phyloP scores from a whole-genome alignment of 2,113 vertebrate genomes.

The Amphilophus citrinellus region DNA sequence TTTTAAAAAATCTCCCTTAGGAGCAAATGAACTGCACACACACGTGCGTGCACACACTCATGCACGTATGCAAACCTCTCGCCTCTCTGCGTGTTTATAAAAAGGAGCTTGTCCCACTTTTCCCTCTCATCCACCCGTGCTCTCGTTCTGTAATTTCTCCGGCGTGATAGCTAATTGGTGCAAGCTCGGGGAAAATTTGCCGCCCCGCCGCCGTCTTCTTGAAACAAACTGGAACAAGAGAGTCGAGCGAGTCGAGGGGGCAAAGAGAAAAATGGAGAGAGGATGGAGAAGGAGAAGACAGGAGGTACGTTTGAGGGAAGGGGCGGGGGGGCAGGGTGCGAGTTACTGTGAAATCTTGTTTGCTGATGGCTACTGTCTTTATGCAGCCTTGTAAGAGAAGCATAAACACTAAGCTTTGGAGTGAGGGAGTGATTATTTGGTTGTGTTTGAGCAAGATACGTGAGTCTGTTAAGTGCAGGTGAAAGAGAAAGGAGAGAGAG shows the following conservation, averaged over 20 bases:
- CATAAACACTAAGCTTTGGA: slow-evolving; percentile 30
- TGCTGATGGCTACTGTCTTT: slow-evolving; percentile 47
- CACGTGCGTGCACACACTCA: not conserved
- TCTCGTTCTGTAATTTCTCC: slow-evolving; percentile 66
- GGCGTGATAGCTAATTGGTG: slow-evolving; percentile 71
- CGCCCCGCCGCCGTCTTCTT: slow-evolving; percentile 4
- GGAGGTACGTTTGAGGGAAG: slow-evolving; percentile 59
- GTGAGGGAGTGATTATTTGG: slow-evolving; percentile 27
- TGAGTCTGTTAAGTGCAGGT: slow-evolving; percentile 33
- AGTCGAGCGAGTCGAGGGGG: slow-evolving; percentile 28
- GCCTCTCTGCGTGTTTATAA: slow-evolving; percentile 60
- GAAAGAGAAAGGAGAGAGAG: slow-evolving; percentile 11
- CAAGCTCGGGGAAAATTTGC: slow-evolving; percentile 60
- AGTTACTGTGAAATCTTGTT: slow-evolving; percentile 26
- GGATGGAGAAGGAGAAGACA: slow-evolving; percentile 57
- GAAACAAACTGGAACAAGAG: slow-evolving; percentile 64
- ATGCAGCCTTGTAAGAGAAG: slow-evolving; percentile 32
- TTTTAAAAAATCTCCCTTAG: slow-evolving; percentile 11
- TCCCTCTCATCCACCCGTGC: slow-evolving; percentile 42
- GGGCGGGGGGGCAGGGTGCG: not conserved
- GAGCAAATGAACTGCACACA: not conserved
- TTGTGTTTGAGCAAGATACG: slow-evolving; percentile 9
- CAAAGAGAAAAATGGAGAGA: slow-evolving; percentile 59
- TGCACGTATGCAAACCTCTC: slow-evolving; percentile 38
- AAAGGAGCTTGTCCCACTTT: slow-evolving; percentile 76